Evolutionary conservation across 2,113 vertebrate genomes (phyloP), one percentile per base, ranked within the genome.

Genomic region (Ammodytes marinus): DNA sequence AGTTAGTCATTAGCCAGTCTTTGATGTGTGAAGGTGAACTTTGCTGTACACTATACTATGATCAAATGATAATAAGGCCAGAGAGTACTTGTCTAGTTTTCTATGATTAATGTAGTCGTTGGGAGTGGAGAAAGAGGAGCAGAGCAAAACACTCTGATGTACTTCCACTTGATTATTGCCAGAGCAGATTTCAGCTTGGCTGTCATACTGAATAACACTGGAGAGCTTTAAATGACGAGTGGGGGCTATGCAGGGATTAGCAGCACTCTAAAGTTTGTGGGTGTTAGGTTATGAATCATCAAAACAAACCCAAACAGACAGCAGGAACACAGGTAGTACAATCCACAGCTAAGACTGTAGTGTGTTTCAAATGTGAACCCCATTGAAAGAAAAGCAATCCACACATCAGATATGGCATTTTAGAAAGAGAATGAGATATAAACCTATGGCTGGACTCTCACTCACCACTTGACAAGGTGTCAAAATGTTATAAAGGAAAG

Each of bases 91-190:
- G 42, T 83, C 54, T 83, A 70, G 75, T 83, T 79, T 45, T 6
- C 10, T 63, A 9, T 84, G 70, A 84, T 89, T 76, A 84, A 82
- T 69, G 17, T 42, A 68, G 65, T 13, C 55, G 39, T 57, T 55
- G 58, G 27, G 53, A 74, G 67, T 49, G n/a, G 64, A 80, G 52
- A 10, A 54, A n/a, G 63, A 80, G 47, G 85, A 68, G 66, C 15
- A 15, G 40, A 55, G 55, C 47, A 19, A 82, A 79, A 67, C 75
- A 54, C 66, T 74, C 69, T 19, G 61, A 69, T 79, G 66, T 79
- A 81, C 75, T 79, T 89, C 74, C 75, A 61, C 78, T 82, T 84
- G 58, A 77, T 82, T 85, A 85, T 67, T 83, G 79, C 80, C 69
- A 80, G 47, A 74, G 77, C 37, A 4, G 27, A 27, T 59, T 47